Conservation (phyloP, 2,888 invertebrate genomes). For the Euzophera pinguis region DNA sequence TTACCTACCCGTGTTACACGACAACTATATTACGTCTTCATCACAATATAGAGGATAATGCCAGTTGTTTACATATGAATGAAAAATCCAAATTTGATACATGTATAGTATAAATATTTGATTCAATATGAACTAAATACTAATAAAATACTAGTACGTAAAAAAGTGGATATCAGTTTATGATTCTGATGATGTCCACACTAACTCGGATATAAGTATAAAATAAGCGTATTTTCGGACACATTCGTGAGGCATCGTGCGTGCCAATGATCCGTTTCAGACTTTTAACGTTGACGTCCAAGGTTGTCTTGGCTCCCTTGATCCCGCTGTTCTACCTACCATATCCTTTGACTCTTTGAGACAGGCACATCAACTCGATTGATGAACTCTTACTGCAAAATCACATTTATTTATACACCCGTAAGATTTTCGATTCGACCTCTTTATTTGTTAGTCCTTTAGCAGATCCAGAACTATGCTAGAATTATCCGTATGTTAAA, state of each 20-base stretch:
- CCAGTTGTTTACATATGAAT: conserved; percentile 33
- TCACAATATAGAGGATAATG: conserved; percentile 41
- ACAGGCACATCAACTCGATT: conserved; percentile 20
- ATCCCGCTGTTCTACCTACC: conserved; percentile 17
- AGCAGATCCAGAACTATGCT: background rate
- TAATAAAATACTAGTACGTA: conserved; percentile 58
- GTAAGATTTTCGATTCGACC: conserved; percentile 18
- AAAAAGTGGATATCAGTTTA: conserved; percentile 68
- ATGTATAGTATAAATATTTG: conserved; percentile 37
- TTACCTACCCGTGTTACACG: conserved; percentile 57
- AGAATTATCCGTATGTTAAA: no score
- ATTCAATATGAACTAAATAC: conserved; percentile 42
- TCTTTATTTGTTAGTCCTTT: background rate
- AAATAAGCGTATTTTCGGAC: conserved; percentile 79
- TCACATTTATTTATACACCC: conserved; percentile 25
- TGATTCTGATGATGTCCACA: conserved; percentile 59
- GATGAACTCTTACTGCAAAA: conserved; percentile 21
- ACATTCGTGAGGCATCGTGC: conserved; percentile 54
- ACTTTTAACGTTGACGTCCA: conserved; percentile 61
- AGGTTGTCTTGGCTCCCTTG: conserved; percentile 25
- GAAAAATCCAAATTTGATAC: conserved; percentile 41
- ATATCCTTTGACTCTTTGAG: conserved; percentile 19
- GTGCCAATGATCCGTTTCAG: conserved; percentile 71
- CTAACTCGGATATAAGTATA: conserved; percentile 72
- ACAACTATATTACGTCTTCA: conserved; percentile 40